These are phyloP conservation scores for Enteromius afrohamiltoni DNA, from an alignment of 2,797 vertebrate species.

Conservation along the genomic window DNA sequence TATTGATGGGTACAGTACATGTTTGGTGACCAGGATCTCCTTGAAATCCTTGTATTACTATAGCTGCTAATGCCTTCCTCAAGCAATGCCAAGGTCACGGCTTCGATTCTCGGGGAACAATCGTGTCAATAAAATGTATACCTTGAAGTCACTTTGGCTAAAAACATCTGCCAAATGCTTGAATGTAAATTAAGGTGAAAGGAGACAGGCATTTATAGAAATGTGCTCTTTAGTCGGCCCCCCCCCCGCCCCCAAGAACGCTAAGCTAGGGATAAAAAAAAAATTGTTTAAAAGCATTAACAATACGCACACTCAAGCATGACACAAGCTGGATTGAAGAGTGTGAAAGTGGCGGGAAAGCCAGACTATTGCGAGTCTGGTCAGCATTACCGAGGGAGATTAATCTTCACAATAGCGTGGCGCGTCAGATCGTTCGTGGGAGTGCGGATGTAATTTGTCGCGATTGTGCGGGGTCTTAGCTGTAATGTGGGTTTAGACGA, in stretches of 20 bases:
- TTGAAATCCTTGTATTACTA: background rate
- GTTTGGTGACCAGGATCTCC: constrained; percentile 7
- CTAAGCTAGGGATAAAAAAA: constrained; percentile 4
- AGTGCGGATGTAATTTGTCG: constrained; percentile 38
- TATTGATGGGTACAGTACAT: constrained; percentile 32
- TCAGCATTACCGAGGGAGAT: constrained; percentile 28
- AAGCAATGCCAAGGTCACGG: background rate
- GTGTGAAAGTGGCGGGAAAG: constrained; percentile 15
- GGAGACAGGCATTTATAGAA: background rate
- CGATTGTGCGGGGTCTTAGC: constrained; percentile 25
- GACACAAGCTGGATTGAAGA: constrained; percentile 32
- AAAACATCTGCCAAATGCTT: constrained; percentile 25
- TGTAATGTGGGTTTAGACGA: constrained; percentile 40
- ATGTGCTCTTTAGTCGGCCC: background rate
- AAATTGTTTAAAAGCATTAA: constrained; percentile 33
- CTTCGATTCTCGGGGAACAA: background rate
- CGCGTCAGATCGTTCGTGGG: constrained; percentile 17
- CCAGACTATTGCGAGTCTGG: constrained; percentile 26
- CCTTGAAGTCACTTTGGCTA: constrained; percentile 7
- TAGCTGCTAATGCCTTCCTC: background rate
- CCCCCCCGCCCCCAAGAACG: background rate
- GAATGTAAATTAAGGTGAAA: constrained; percentile 22
- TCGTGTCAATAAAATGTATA: background rate
- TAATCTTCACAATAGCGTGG: constrained; percentile 31
- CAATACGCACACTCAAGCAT: constrained; percentile 11